Evolutionary conservation across 2,113 vertebrate genomes (phyloP).

Genomic region (Oenanthe melanoleuca): DNA sequence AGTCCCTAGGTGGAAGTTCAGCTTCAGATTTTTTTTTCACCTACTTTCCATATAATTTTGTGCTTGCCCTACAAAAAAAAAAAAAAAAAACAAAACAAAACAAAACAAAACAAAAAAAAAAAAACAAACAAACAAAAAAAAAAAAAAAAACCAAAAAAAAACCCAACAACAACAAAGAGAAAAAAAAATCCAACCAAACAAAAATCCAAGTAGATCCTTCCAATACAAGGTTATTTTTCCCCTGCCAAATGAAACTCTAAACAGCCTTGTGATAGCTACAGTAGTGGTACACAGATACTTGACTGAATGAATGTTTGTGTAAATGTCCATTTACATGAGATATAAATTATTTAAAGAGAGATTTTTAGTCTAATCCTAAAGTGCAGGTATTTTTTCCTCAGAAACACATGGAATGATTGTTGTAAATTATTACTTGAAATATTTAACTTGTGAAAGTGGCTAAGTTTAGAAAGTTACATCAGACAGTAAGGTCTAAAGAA

Average conservation of each 20-base stretch:
- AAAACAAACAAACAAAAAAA: neutral
- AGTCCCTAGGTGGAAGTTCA: neutral
- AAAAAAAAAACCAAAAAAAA: neutral
- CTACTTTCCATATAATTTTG: neutral
- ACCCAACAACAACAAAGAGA: no score
- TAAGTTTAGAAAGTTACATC: neutral
- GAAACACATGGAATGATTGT: neutral
- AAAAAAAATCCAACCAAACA: neutral
- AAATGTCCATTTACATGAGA: neutral
- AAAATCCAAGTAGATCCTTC: neutral
- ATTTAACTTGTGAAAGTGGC: neutral
- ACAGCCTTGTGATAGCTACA: neutral
- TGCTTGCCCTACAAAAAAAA: neutral
- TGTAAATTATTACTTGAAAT: neutral
- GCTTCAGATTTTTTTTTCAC: neutral
- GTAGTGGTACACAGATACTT: neutral
- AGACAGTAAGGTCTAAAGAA: neutral
- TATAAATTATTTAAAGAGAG: neutral
- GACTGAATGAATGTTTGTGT: neutral
- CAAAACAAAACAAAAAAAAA: neutral
- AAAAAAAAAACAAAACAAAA: neutral
- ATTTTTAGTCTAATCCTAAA: neutral
- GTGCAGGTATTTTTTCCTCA: accelerated
- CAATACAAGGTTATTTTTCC: neutral
- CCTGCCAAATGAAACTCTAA: neutral